Evolutionary conservation across 1,140 invertebrate genomes (phyloP), one percentile per base, ranked within the genome.

Genomic region (Pemphigus obesinymphae): DNA sequence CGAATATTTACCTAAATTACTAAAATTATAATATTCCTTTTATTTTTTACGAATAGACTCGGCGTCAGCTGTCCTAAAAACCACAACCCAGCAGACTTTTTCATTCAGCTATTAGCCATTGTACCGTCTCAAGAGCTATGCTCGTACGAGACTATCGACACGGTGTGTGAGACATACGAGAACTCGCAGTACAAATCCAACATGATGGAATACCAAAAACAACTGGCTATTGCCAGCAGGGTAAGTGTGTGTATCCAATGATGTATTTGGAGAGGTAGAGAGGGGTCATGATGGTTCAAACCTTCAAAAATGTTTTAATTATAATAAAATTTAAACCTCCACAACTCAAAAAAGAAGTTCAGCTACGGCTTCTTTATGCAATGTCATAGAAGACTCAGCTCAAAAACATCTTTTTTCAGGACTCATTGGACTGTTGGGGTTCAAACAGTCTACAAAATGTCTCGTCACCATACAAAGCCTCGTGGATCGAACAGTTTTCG

Each of bases 41-140:
- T n/a, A n/a, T n/a, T n/a, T n/a, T n/a, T n/a, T n/a, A n/a, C n/a
- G 53, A 23, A 13, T 15, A 95, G 93, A 43, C 87, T 94, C 83
- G 93, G 93, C 37, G 92, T 92, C 23, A 89, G 91, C 1, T 94
- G 93, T 87, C 93, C 93, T 0, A 90, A 88, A 3, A 97, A 98
- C 86, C 98, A 96, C 87, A 99, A 98, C 86, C 97, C 97, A 11
- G 96, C 96, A 0, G 97, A 99, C 88, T 97, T 95, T 86, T 98
- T 94, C 86, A 93, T 99, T n/a, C 92, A 96, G 86, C 91, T 95
- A 8, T 87, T 99, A 82, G 96, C 96, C 0, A 92, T 97, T 1
- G 91, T 94, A 26, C 96, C 96, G 0, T 94, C 92, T 0, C 89
- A 91, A 58, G 95, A 97, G 86, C 89, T 91, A 31, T 90, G 92